Evolutionary conservation across 2,888 invertebrate species (phyloP).

Genomic region (Smittia aterrima): DNA sequence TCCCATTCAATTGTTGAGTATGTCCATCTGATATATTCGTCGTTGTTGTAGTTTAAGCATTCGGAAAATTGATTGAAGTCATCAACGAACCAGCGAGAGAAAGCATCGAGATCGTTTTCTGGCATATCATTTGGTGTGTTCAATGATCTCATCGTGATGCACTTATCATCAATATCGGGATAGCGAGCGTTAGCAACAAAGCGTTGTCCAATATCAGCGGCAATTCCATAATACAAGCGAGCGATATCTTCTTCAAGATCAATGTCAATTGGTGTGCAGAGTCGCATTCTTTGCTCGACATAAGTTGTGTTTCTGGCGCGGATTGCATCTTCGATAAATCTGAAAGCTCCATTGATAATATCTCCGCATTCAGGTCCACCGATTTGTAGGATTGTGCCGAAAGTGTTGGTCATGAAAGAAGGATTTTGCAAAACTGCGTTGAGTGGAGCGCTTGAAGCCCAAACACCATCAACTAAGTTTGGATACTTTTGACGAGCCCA

Average conservation of each 20-base stretch:
- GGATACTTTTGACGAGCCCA: constrained; percentile 42
- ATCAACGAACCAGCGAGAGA: constrained; percentile 30
- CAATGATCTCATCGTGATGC: neutral
- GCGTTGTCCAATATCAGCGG: neutral
- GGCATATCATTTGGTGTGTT: constrained; percentile 17
- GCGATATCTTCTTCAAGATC: constrained; percentile 11
- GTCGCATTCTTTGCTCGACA: neutral
- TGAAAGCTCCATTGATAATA: neutral
- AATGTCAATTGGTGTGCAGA: constrained; percentile 15
- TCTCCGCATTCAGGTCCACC: constrained; percentile 36
- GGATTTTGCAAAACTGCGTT: constrained; percentile 33
- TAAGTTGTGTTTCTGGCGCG: neutral
- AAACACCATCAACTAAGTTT: constrained; percentile 42
- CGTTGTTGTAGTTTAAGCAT: constrained; percentile 9
- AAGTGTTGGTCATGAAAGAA: neutral
- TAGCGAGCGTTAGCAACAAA: constrained; percentile 13
- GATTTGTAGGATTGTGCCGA: constrained; percentile 2
- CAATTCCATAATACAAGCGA: constrained; percentile 16
- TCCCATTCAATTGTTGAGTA: constrained; percentile 10
- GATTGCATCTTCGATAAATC: constrained; percentile 10
- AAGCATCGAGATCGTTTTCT: constrained; percentile 23
- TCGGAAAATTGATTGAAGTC: neutral
- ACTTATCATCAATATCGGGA: constrained; percentile 32
- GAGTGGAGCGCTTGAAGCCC: constrained; percentile 41
- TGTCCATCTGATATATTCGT: neutral